Evolutionary conservation across 2,113 vertebrate genomes (phyloP).

Genomic region (Progne subis): DNA sequence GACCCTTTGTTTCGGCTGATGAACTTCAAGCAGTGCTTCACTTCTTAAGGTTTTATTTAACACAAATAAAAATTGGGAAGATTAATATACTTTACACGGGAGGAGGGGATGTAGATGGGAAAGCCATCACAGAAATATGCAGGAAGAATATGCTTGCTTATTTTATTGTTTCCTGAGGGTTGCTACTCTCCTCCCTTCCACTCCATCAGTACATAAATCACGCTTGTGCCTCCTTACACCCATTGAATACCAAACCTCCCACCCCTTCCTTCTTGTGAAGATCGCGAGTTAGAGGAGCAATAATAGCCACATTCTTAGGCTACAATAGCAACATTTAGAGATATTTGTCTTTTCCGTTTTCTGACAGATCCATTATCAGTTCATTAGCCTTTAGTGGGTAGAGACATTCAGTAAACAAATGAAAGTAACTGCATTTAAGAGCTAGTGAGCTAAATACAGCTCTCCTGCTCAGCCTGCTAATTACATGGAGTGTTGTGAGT

Average conservation of each 20-base stretch:
- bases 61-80: background rate
- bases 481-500: background rate
- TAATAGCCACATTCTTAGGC: slow-evolving; percentile 27
- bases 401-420: slow-evolving; percentile 66
- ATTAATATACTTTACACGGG: background rate
- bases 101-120: background rate
- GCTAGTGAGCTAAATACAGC: slow-evolving; percentile 60
- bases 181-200: slow-evolving; percentile 20
- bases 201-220: slow-evolving; percentile 42
- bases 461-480: slow-evolving; percentile 42
- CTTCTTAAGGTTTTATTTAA: background rate
- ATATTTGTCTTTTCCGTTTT: slow-evolving; percentile 53
- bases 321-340: slow-evolving; percentile 57
- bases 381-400: slow-evolving; percentile 70
- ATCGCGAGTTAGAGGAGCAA: slow-evolving; percentile 21
- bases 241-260: slow-evolving; percentile 30
- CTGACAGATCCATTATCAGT: slow-evolving; percentile 58
- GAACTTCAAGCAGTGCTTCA: background rate
- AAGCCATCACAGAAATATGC: background rate
- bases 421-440: slow-evolving; percentile 65
- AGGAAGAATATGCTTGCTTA: background rate
- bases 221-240: background rate
- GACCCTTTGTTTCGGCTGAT: background rate
- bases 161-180: slow-evolving; percentile 32
- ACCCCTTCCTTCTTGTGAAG: background rate